phyloP scores from a whole-genome alignment of 2,888 invertebrate genomes.

The Physocephala rufipes region DNA sequence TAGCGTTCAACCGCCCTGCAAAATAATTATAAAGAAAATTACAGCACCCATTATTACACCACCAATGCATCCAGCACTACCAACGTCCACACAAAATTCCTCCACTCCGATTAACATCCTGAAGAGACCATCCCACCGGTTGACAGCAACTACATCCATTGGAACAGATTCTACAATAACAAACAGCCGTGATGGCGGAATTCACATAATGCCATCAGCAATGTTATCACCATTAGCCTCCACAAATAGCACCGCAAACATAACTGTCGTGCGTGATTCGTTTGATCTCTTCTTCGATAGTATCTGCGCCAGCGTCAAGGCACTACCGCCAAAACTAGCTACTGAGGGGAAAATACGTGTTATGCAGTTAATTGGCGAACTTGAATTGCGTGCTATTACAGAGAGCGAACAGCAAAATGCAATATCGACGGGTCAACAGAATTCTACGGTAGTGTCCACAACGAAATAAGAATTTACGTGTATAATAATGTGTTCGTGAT shows the following conservation, averaged over 20 bases:
- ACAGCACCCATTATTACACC: conserved; percentile 15
- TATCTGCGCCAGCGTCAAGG: conserved; percentile 55
- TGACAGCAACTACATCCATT: conserved; percentile 16
- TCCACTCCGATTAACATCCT: not conserved
- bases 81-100: not conserved
- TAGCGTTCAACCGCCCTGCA: conserved; percentile 19
- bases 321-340: conserved; percentile 53
- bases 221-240: conserved; percentile 10
- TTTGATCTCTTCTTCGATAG: conserved; percentile 59
- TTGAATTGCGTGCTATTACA: conserved; percentile 51
- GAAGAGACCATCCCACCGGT: not conserved
- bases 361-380: conserved; percentile 56
- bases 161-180: conserved; percentile 41
- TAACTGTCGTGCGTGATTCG: conserved; percentile 45
- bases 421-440: not conserved
- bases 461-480: conserved; percentile 8
- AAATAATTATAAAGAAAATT: conserved; percentile 28
- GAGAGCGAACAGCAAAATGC: conserved; percentile 28
- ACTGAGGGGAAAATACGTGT: conserved; percentile 58
- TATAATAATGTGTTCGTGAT: not conserved
- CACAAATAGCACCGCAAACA: not conserved
- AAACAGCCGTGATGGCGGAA: conserved; percentile 22
- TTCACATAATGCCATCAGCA: not conserved
- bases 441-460: conserved; percentile 33
- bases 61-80: not conserved